These are phyloP conservation scores for Phylloscopus trochilus DNA, from an alignment of 2,113 vertebrate genomes.

Conservation along the genomic window DNA sequence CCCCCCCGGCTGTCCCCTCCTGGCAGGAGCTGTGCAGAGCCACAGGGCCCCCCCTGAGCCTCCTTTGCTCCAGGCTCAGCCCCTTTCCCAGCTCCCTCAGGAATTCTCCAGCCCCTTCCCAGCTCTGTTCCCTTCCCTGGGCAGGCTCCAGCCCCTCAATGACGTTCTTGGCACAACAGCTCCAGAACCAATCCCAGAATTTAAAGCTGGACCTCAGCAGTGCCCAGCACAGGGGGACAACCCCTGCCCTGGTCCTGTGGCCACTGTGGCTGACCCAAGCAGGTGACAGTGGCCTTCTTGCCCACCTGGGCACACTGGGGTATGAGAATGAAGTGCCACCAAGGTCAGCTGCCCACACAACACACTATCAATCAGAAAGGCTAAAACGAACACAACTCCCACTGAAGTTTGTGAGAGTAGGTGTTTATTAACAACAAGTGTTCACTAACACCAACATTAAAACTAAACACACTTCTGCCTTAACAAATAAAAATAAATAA, in stretches of 20 bases:
- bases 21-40: not conserved
- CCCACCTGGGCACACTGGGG: not conserved
- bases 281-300: not conserved
- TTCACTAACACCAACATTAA: not conserved
- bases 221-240: not conserved
- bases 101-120: not conserved
- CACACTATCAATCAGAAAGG: accelerated
- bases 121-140: not conserved
- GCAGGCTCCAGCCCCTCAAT: accelerated
- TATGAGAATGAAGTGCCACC: accelerated
- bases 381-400: not conserved
- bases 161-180: accelerated
- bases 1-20: not conserved
- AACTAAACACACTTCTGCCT: not conserved
- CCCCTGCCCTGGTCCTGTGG: not conserved
- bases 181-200: not conserved
- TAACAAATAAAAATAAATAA: not conserved
- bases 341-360: not conserved
- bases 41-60: not conserved
- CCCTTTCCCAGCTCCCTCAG: not conserved
- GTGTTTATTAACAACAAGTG: not conserved
- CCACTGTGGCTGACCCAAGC: not conserved
- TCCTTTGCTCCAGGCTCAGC: not conserved
- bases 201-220: not conserved
- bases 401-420: not conserved